These are phyloP conservation scores for Linyphia triangularis DNA, from an alignment of 2,888 invertebrate species.

Conservation along the genomic window DNA sequence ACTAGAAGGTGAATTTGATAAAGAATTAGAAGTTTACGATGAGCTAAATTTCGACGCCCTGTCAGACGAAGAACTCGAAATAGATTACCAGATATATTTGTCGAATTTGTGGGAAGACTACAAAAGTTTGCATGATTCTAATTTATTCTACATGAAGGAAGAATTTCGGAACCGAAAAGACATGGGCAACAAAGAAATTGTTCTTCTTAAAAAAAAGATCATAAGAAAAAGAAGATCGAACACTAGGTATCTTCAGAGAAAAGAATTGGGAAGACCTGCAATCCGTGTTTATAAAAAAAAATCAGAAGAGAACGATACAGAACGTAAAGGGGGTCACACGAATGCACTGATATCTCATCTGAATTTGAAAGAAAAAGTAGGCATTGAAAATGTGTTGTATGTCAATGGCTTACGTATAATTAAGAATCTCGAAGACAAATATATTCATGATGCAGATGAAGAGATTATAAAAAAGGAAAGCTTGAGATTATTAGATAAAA, in stretches of 20 bases:
- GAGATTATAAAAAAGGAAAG: slow-evolving; percentile 49
- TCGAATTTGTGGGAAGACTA: slow-evolving; percentile 38
- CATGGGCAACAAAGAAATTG: not conserved
- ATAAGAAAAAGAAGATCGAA: slow-evolving; percentile 43
- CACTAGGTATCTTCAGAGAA: slow-evolving; percentile 21
- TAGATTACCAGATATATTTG: slow-evolving; percentile 49
- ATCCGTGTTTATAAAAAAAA: slow-evolving; percentile 46
- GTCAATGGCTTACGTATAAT: slow-evolving; percentile 32
- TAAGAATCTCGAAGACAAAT: not conserved
- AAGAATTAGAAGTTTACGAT: slow-evolving; percentile 32
- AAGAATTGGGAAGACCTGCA: slow-evolving; percentile 34
- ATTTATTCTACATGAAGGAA: slow-evolving; percentile 42
- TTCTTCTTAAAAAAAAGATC: slow-evolving; percentile 29
- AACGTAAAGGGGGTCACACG: not conserved
- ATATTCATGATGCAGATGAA: not conserved
- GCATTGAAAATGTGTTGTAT: not conserved
- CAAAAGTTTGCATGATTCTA: not conserved
- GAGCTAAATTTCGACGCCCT: slow-evolving; percentile 56
- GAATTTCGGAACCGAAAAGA: slow-evolving; percentile 28
- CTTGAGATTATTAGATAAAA: slow-evolving; percentile 28
- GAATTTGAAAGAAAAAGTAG: slow-evolving; percentile 25
- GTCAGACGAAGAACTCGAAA: slow-evolving; percentile 60
- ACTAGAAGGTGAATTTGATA: not conserved
- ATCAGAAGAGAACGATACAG: not conserved
- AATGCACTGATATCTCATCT: slow-evolving; percentile 12